Evolutionary conservation across 2,888 invertebrate species (phyloP), one percentile per base, ranked within the genome.

Genomic region (Orthosia gothica): DNA sequence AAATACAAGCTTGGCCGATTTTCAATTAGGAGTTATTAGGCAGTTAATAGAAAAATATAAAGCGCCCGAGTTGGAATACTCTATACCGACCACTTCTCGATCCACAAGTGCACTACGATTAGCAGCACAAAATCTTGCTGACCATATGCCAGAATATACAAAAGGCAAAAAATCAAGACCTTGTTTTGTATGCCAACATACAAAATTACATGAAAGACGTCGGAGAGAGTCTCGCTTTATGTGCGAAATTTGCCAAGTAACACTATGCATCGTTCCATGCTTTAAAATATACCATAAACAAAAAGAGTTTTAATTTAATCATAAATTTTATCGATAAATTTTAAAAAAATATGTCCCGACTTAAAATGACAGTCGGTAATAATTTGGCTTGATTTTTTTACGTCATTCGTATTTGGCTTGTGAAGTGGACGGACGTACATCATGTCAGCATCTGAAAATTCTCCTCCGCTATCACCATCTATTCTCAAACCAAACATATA

Each of bases 81-180:
- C 61, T 20, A 61, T 15, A 20, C 20, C 61, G 20, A 61, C 61
- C 61, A 50, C 50, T 45, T 47, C 45, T n/a, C 50, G n/a, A 13
- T 64, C 64, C 32, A 50, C n/a, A 50, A 50, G n/a, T 64, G 64
- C 64, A n/a, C 50, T 64, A 32, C 64, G 64, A 15, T 64, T 64
- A n/a, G 15, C 62, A 16, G 62, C 62, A 63, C 26, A 47, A 9
- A 11, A 63, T 49, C 47, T 52, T 32, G 32, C 32, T 32, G 32
- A 32, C 32, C 32, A 32, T 32, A 40, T 63, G 61, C 47, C 45
- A 3, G 12, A 32, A 64, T 52, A 32, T 11, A 54, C 52, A 40
- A 52, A 65, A n/a, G 52, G 32, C 32, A 64, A 26, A 26, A 26
- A 32, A 32, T 32, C 7, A 32, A 32, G 7, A 32, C 32, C 32